phyloP scores from a whole-genome alignment of 2,888 invertebrate species.

The Platynereis dumerilii region DNA sequence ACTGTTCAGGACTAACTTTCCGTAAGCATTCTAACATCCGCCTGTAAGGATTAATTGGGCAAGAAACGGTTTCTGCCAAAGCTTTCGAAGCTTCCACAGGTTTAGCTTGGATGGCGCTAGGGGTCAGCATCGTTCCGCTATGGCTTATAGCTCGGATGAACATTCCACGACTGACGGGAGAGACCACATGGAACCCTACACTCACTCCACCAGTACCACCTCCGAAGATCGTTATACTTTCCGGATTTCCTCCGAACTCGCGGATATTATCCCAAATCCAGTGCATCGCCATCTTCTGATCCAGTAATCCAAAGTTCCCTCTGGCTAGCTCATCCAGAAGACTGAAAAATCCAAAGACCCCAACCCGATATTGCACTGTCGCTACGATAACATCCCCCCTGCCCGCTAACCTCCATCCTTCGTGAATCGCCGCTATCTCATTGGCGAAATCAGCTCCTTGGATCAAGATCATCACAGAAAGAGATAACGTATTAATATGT shows the following conservation, averaged over 20 bases:
- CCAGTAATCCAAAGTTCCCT: constrained; percentile 23
- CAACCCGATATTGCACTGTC: constrained; percentile 13
- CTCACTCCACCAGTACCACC: constrained; percentile 10
- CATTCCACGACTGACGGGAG: constrained; percentile 15
- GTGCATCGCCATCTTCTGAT: constrained; percentile 30
- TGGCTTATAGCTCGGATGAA: constrained; percentile 19
- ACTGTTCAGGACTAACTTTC: constrained; percentile 3
- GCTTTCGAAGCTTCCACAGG: background rate
- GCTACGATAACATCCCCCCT: constrained; percentile 24
- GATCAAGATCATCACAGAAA: constrained; percentile 23
- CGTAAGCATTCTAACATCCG: constrained; percentile 12
- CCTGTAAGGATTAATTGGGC: constrained; percentile 2
- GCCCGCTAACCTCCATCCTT: constrained; percentile 16
- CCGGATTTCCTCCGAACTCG: constrained; percentile 31
- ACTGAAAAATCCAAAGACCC: constrained; percentile 19
- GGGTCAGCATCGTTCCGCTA: constrained; percentile 15
- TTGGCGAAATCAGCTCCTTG: constrained; percentile 16
- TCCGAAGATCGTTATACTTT: constrained; percentile 27
- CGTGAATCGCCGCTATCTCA: constrained; percentile 10
- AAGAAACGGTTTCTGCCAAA: constrained; percentile 8
- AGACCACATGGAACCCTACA: constrained; percentile 22
- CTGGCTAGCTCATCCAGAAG: background rate
- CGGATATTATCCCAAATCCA: constrained; percentile 34
- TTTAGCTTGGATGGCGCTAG: constrained; percentile 5
- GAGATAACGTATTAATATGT: constrained; percentile 19